Percentiles rank a stretch among this genome's conserved stretches.
phyloP scores from a whole-genome alignment of 2,888 invertebrate genomes.

The Catocala nupta region DNA sequence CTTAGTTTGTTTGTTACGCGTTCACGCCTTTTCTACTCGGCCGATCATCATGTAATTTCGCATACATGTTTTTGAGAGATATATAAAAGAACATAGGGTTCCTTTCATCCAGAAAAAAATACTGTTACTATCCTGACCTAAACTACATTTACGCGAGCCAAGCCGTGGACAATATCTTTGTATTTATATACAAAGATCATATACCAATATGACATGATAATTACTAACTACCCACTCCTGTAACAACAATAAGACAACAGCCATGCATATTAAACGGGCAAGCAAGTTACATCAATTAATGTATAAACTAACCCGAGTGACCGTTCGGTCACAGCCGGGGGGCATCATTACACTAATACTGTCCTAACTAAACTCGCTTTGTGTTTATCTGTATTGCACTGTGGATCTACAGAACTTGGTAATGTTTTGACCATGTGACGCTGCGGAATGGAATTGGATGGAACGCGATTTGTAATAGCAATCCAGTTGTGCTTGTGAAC shows the following conservation, averaged over 20 bases:
- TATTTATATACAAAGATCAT: too few species aligned
- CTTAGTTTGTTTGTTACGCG: too few species aligned
- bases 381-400: slow-evolving; percentile 13
- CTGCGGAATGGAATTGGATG: neutral
- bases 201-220: slow-evolving; percentile 1
- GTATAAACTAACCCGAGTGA: slow-evolving; percentile 38
- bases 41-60: too few species aligned
- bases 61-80: too few species aligned
- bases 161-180: too few species aligned
- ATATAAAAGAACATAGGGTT: too few species aligned
- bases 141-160: too few species aligned
- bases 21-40: too few species aligned
- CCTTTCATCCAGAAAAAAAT: too few species aligned
- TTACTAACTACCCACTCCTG: neutral
- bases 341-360: slow-evolving; percentile 51
- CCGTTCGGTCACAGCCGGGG: slow-evolving; percentile 38
- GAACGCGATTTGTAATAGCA: too few species aligned
- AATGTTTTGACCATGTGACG: slow-evolving; percentile 8
- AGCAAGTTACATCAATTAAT: slow-evolving; percentile 45
- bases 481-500: too few species aligned
- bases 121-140: too few species aligned
- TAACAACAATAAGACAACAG: slow-evolving; percentile 1
- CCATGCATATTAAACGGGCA: slow-evolving; percentile 3
- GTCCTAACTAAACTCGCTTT: slow-evolving; percentile 30
- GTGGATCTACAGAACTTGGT: slow-evolving; percentile 5